Conservation (phyloP, 1,140 invertebrate genomes). For the Asbolus verrucosus region DNA sequence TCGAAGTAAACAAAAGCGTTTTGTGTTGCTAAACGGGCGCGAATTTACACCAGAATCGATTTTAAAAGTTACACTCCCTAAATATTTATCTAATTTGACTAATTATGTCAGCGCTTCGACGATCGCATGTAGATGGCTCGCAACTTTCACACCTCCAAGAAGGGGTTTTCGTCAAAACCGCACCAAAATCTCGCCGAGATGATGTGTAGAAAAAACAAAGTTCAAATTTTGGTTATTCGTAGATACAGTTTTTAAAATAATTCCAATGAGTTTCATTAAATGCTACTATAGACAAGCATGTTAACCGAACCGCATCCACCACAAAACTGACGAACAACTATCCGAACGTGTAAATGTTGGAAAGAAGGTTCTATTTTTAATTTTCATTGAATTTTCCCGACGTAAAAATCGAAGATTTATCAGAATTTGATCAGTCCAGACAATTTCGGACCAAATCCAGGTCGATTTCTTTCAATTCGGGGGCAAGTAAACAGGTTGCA, state of each 20-base stretch:
- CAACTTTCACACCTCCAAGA: too few species aligned
- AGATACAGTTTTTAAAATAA: too few species aligned
- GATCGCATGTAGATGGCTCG: background rate
- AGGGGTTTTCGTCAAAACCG: too few species aligned
- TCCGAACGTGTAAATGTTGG: background rate
- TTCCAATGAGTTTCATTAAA: too few species aligned
- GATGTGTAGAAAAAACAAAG: too few species aligned
- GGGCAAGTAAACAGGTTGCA: background rate
- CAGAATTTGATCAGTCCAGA: background rate
- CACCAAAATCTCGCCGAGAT: too few species aligned
- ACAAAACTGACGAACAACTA: constrained; percentile 4
- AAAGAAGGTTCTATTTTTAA: constrained; percentile 28
- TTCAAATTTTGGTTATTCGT: too few species aligned
- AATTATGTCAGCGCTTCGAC: constrained; percentile 7
- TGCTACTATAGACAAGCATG: too few species aligned
- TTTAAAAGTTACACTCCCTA: too few species aligned
- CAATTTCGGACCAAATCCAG: background rate
- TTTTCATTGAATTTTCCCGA: constrained; percentile 10
- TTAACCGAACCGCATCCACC: constrained; percentile 9
- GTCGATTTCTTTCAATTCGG: background rate
- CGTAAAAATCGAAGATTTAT: constrained; percentile 17
- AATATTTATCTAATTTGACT: constrained; percentile 25
- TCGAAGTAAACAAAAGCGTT: too few species aligned
- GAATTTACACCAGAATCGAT: too few species aligned
- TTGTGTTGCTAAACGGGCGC: too few species aligned